These are phyloP conservation scores for Brachymystax lenok DNA, from an alignment of 2,797 vertebrate genomes.

Conservation along the genomic window DNA sequence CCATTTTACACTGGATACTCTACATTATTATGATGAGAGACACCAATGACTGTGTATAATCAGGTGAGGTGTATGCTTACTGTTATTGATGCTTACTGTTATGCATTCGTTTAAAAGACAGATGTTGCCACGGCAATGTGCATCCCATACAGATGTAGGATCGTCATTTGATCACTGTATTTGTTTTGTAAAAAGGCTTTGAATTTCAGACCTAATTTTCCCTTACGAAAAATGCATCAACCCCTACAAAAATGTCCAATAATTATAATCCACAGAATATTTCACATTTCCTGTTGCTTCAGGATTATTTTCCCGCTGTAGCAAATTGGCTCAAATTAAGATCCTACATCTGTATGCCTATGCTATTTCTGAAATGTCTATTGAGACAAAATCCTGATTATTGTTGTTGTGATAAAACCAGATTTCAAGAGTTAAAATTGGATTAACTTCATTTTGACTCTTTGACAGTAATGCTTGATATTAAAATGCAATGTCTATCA, in stretches of 20 bases:
- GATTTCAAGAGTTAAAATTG: conserved; percentile 1
- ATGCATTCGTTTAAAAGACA: no score
- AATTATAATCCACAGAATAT: no score
- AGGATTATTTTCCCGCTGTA: no score
- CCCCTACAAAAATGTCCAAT: no score
- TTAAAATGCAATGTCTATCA: neutral
- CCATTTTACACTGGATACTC: neutral
- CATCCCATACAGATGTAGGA: no score
- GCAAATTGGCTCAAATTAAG: no score
- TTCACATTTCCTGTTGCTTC: no score
- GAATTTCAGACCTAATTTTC: no score
- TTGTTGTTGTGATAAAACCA: neutral
- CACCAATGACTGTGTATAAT: neutral
- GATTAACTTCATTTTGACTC: neutral
- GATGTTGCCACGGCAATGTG: no score
- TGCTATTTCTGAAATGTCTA: neutral
- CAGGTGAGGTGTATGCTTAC: neutral
- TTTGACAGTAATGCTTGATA: neutral
- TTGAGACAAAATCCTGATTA: neutral
- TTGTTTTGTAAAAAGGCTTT: no score
- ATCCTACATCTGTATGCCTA: neutral
- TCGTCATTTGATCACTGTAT: no score
- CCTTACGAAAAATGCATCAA: no score
- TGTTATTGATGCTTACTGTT: neutral
- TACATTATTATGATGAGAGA: neutral